Base-by-base conservation (phyloP, 2,888 invertebrate genomes). In the Carterocephalus palaemon region DNA sequence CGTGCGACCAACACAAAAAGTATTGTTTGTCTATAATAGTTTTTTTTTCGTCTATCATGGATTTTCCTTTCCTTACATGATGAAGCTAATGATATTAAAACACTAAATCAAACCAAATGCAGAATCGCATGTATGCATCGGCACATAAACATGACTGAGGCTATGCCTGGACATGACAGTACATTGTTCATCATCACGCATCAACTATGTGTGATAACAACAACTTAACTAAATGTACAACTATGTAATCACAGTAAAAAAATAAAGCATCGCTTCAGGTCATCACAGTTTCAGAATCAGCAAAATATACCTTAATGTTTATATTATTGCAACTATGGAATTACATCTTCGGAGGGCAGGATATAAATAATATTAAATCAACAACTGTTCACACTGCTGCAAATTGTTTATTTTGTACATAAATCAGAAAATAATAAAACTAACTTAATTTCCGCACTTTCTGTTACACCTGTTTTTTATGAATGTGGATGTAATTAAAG, bases 241-340 rank as follows among this genome's bases (percentile, higher is more conserved):
- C 72, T 72, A 78, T 66, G 66, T 79, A 78, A 84, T 84, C 84
- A 84, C 85, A 84, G 84, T 83, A 82, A 75, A 82, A 81, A 79
- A 84, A 79, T 84, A 85, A 85, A 85, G 82, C 85, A 80, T 78
- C 67, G 75, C 76, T 73, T 76, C 71, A 74, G 66, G 65, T 75
- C 82, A 84, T 84, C 86, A 84, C 86, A 84, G 84, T 75, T 75
- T 69, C 64, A 72, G 67, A 70, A 76, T 72, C 69, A 62, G 74
- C 72, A 72, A 76, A 80, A 52, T 48, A 55, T 47, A 49, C 32
- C 42, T 34, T 47, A 32, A 40, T 20, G 24, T 38, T 60, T 53
- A 57, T 52, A 51, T 57, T 53, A 56, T 59, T 52, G 49, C 31
- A 53, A 47, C 50, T 49, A 54, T 51, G 54, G 51, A 56, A 59